Conservation (phyloP, 2,888 invertebrate species). For the Eupithecia subumbrata region DNA sequence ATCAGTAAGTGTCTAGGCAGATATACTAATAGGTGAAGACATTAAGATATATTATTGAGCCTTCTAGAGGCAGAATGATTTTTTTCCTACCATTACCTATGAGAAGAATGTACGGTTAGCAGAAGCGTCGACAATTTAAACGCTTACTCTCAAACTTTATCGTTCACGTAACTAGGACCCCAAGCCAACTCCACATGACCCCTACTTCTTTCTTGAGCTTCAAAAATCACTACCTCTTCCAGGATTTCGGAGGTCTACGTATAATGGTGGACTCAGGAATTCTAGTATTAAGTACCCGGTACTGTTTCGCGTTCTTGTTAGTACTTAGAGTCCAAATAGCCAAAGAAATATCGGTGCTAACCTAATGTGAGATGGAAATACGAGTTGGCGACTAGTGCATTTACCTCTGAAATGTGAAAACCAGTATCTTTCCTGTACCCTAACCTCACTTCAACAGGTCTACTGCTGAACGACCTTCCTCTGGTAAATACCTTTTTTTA, state of each 20-base stretch:
- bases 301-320: constrained; percentile 73
- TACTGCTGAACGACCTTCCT: no score
- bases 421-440: neutral
- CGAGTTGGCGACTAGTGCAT: neutral
- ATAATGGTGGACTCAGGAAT: constrained; percentile 69
- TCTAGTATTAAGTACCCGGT: constrained; percentile 75
- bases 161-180: constrained; percentile 76
- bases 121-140: constrained; percentile 79
- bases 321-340: constrained; percentile 58
- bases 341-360: constrained; percentile 67
- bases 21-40: neutral
- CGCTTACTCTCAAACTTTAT: constrained; percentile 80
- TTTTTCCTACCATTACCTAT: constrained; percentile 57
- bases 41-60: neutral
- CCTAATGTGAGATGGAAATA: constrained; percentile 45
- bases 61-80: neutral
- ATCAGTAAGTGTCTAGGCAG: neutral
- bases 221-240: constrained; percentile 48
- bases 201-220: constrained; percentile 45
- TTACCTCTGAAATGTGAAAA: neutral
- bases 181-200: constrained; percentile 60
- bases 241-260: constrained; percentile 29
- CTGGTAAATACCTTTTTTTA: no score
- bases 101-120: constrained; percentile 77
- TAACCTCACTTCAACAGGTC: no score